phyloP scores from a whole-genome alignment of 2,797 vertebrate species.

The Anableps anableps region DNA sequence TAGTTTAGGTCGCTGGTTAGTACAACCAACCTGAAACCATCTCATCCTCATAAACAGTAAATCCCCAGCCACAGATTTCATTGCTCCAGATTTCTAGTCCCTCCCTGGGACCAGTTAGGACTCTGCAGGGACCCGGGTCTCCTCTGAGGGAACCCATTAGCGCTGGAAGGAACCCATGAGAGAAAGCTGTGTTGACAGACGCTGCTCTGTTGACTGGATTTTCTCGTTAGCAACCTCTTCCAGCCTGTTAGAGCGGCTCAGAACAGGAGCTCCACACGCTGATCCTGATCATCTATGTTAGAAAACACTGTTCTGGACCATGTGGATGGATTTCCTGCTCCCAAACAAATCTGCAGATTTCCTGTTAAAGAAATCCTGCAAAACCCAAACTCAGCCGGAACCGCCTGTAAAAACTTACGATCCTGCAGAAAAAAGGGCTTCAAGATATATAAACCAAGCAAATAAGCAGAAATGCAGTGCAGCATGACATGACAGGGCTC shows the following conservation, averaged over 20 bases:
- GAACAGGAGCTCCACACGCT: neutral
- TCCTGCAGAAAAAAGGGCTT: neutral
- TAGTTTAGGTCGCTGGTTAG: neutral
- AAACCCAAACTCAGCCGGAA: neutral
- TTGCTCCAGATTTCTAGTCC: constrained; percentile 15
- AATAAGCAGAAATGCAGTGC: neutral
- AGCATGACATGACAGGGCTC: neutral
- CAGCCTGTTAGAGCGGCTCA: neutral
- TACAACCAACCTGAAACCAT: neutral
- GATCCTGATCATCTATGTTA: neutral
- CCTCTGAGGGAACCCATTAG: constrained; percentile 49
- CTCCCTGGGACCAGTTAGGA: constrained; percentile 14
- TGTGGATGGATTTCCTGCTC: neutral
- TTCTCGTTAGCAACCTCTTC: constrained; percentile 53
- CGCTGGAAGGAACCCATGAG: constrained; percentile 14
- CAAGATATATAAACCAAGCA: neutral
- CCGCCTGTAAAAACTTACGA: neutral
- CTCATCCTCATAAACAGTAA: neutral
- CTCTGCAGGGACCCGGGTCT: constrained; percentile 24
- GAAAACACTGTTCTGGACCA: neutral
- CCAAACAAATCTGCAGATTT: neutral
- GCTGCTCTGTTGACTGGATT: constrained; percentile 50
- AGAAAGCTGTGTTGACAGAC: constrained; percentile 41
- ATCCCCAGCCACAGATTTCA: neutral
- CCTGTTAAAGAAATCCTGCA: neutral